Evolutionary conservation across 2,888 invertebrate species (phyloP).

Genomic region (Perithous albicinctus): DNA sequence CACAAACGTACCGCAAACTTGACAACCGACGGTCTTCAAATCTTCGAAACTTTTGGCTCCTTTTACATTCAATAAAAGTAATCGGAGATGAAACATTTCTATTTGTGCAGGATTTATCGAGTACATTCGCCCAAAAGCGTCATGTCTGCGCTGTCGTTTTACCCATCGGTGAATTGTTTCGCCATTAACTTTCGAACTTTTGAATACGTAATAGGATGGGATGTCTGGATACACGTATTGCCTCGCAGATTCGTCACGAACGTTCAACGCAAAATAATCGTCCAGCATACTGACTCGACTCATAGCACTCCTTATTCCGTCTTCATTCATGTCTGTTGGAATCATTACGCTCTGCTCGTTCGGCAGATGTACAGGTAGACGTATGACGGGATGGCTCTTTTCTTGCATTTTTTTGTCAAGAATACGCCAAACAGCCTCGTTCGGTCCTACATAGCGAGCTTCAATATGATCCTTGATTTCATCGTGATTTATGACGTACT

Average conservation of each 20-base stretch:
- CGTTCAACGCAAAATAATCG: slow-evolving; percentile 45
- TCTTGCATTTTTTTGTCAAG: no score
- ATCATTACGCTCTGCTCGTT: no score
- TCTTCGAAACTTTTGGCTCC: no score
- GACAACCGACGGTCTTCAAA: slow-evolving; percentile 71
- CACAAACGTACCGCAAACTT: slow-evolving; percentile 67
- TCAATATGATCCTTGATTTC: slow-evolving; percentile 67
- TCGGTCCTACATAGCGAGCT: no score
- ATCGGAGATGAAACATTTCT: slow-evolving; percentile 72
- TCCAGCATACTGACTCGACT: slow-evolving; percentile 29
- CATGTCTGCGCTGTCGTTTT: slow-evolving; percentile 39
- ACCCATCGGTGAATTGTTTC: slow-evolving; percentile 25
- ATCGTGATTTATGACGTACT: slow-evolving; percentile 56
- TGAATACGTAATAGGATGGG: slow-evolving; percentile 48
- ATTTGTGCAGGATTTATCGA: slow-evolving; percentile 64
- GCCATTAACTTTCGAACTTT: slow-evolving; percentile 16
- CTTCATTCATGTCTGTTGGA: slow-evolving; percentile 40
- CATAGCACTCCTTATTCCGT: slow-evolving; percentile 38
- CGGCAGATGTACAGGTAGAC: no score
- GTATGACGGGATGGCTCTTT: no score
- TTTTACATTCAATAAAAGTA: slow-evolving; percentile 71
- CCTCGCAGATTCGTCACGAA: slow-evolving; percentile 34
- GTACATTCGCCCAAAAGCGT: no score
- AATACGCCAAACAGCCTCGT: no score
- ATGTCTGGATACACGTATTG: slow-evolving; percentile 50